Evolutionary conservation across 1,140 invertebrate genomes (phyloP).

Genomic region (Coboldia fuscipes): DNA sequence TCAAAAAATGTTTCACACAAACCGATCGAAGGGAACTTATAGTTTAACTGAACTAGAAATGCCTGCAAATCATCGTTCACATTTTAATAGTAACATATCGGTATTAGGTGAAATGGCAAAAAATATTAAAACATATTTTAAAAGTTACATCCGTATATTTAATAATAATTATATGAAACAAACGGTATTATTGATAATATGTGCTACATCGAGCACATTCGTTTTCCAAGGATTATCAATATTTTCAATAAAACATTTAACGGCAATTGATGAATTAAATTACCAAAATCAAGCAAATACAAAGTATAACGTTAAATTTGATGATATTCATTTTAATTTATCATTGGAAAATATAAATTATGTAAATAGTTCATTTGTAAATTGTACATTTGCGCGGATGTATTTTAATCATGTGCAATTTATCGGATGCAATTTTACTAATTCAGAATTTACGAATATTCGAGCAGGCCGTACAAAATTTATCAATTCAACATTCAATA

Average conservation of each 20-base stretch:
- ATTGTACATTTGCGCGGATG: slow-evolving; percentile 25
- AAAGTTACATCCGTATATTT: slow-evolving; percentile 30
- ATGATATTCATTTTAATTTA: slow-evolving; percentile 24
- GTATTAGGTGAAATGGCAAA: slow-evolving; percentile 24
- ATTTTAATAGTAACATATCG: slow-evolving; percentile 15
- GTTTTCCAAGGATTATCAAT: slow-evolving; percentile 4
- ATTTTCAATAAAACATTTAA: slow-evolving; percentile 1
- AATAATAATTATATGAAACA: slow-evolving; percentile 24
- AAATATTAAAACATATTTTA: slow-evolving; percentile 30
- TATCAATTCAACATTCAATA: slow-evolving; percentile 22
- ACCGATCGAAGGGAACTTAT: slow-evolving; percentile 33
- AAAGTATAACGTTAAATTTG: slow-evolving; percentile 16
- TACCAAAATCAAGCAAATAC: background rate
- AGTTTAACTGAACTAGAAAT: slow-evolving; percentile 43
- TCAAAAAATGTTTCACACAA: slow-evolving; percentile 35
- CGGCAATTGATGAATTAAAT: background rate
- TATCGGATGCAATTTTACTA: slow-evolving; percentile 26
- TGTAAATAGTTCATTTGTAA: slow-evolving; percentile 4
- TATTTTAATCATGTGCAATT: slow-evolving; percentile 29
- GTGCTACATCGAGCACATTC: slow-evolving; percentile 18
- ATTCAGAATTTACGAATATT: slow-evolving; percentile 26
- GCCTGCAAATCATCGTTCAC: slow-evolving; percentile 31
- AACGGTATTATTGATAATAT: slow-evolving; percentile 19
- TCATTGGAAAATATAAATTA: slow-evolving; percentile 8
- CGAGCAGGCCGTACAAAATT: slow-evolving; percentile 29